These are phyloP conservation scores for Pantherophis vulpinus DNA, from an alignment of 2,797 vertebrate species.

Conservation along the genomic window DNA sequence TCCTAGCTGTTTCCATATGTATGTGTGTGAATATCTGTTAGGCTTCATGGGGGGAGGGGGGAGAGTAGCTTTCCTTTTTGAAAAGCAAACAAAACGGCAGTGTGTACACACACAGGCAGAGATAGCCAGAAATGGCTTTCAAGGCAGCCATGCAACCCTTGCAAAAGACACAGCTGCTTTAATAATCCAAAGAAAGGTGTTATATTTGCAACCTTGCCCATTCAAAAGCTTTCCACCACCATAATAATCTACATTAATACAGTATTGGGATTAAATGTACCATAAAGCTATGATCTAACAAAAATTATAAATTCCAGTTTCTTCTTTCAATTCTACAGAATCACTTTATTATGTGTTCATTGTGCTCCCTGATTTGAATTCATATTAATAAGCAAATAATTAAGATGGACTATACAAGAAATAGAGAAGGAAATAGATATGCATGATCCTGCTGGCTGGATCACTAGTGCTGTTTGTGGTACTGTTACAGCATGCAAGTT, in stretches of 20 bases:
- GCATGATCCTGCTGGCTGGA: background rate
- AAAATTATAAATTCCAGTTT: background rate
- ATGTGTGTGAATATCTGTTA: background rate
- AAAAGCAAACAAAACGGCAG: background rate
- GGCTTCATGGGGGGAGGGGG: background rate
- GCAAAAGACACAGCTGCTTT: background rate
- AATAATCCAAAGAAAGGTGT: background rate
- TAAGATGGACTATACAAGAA: background rate
- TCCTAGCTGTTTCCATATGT: background rate
- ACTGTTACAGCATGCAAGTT: background rate
- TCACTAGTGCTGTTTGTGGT: background rate
- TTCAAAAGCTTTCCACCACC: background rate
- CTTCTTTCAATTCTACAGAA: background rate
- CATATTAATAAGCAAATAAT: background rate
- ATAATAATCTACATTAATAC: background rate
- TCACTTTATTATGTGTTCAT: background rate
- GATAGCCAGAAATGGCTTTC: background rate
- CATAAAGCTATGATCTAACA: background rate
- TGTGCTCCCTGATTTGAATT: background rate
- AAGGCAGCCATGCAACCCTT: background rate
- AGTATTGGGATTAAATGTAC: background rate
- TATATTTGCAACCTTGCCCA: background rate
- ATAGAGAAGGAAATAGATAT: background rate
- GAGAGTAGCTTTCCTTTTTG: background rate
- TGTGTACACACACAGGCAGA: background rate